Evolutionary conservation across 2,113 vertebrate species (phyloP).

Genomic region (Solenodon paradoxus): DNA sequence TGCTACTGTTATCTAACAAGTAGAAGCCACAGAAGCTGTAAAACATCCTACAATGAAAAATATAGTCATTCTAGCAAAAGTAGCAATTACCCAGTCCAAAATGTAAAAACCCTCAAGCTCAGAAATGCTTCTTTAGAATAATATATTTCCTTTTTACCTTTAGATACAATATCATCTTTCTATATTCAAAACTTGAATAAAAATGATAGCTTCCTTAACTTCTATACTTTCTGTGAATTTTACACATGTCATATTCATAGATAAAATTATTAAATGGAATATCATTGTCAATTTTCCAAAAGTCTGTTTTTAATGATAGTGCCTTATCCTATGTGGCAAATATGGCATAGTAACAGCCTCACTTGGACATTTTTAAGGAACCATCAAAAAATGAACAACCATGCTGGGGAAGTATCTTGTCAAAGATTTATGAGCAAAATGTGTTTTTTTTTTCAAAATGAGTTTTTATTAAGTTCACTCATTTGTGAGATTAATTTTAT

Average conservation of each 20-base stretch:
- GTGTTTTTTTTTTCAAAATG: background rate
- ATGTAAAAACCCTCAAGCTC: background rate
- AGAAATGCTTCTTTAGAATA: background rate
- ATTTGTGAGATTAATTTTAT: background rate
- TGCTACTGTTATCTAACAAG: no score
- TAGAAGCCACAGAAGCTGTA: no score
- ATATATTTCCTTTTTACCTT: background rate
- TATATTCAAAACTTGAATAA: background rate
- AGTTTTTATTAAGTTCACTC: background rate
- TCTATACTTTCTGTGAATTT: background rate
- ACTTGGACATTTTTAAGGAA: background rate
- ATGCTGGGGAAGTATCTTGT: background rate
- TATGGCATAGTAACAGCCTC: background rate
- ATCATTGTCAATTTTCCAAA: background rate
- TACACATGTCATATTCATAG: background rate
- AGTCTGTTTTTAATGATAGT: background rate
- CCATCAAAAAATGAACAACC: background rate
- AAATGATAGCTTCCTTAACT: background rate
- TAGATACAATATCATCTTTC: background rate
- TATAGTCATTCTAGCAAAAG: background rate
- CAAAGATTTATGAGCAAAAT: background rate
- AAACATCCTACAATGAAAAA: no score
- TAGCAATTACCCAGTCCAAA: background rate
- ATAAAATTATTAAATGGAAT: background rate
- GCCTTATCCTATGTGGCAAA: background rate